Evolutionary conservation across 2,113 vertebrate species (phyloP).

Genomic region (Barbus barbus): DNA sequence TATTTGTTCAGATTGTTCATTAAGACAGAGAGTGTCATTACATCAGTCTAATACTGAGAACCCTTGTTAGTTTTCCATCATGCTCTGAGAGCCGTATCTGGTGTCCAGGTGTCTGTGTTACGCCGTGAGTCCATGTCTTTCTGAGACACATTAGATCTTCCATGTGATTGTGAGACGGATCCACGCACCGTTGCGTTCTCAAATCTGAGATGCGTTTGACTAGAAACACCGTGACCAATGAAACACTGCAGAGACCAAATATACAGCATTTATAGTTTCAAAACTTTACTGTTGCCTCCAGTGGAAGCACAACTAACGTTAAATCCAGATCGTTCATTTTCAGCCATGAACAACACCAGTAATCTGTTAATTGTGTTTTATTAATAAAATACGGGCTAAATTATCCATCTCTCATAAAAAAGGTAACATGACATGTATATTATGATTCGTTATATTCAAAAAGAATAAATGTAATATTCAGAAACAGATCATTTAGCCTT

Average conservation of each 20-base stretch:
- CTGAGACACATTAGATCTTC: too few relatives aligned
- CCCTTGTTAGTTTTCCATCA: constrained; percentile 5
- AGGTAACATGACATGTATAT: too few relatives aligned
- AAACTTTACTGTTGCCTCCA: not conserved
- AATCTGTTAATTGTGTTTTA: not conserved
- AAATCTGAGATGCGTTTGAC: constrained; percentile 21
- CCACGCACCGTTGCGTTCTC: too few relatives aligned
- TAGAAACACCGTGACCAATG: not conserved
- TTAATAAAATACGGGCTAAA: too few relatives aligned
- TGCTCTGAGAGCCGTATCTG: constrained; percentile 12
- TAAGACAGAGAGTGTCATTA: constrained; percentile 29
- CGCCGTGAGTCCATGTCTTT: not conserved
- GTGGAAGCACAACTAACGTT: not conserved
- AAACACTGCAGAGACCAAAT: not conserved
- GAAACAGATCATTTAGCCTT: too few relatives aligned
- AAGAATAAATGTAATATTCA: too few relatives aligned
- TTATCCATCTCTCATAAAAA: too few relatives aligned
- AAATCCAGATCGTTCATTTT: not conserved
- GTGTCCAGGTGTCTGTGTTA: not conserved
- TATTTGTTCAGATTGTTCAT: too few relatives aligned
- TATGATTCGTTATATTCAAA: too few relatives aligned
- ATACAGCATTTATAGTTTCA: not conserved
- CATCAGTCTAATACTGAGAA: constrained; percentile 18
- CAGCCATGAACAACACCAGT: not conserved
- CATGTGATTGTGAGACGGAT: too few relatives aligned